Percentiles rank a stretch among this genome's conserved stretches.
phyloP scores from a whole-genome alignment of 2,888 invertebrate species.

The Drosophila multiciliata region DNA sequence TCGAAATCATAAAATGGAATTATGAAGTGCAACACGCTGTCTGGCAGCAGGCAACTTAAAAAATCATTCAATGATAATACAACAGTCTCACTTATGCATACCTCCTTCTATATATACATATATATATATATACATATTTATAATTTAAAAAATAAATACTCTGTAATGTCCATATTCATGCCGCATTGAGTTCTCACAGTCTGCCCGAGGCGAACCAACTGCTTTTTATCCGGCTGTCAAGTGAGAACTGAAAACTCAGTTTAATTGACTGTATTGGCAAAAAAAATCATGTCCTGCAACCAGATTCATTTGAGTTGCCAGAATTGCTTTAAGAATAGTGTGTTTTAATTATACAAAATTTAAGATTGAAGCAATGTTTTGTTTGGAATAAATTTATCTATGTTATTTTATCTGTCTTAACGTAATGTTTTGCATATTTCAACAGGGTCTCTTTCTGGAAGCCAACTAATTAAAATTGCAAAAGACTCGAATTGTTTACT shows the following conservation, averaged over 20 bases:
- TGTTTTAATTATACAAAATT: not conserved
- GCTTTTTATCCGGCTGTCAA: slow-evolving; percentile 2
- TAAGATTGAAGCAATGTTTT: not conserved
- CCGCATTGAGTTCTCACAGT: not conserved
- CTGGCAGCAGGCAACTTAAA: slow-evolving; percentile 38
- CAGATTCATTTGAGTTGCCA: not conserved
- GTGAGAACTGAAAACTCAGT: not conserved
- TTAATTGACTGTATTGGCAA: slow-evolving; percentile 19
- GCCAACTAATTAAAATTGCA: slow-evolving; percentile 2
- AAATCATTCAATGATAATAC: slow-evolving; percentile 35
- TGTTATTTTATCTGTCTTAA: too few relatives aligned
- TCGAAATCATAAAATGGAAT: slow-evolving; percentile 72
- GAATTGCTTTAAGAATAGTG: not conserved
- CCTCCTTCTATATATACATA: not conserved
- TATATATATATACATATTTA: not conserved
- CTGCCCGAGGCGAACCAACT: not conserved
- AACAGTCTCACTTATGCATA: not conserved
- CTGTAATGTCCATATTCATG: slow-evolving; percentile 16
- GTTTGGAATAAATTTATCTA: not conserved
- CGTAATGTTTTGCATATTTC: not conserved
- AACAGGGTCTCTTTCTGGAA: not conserved
- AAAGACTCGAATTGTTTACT: slow-evolving; percentile 1
- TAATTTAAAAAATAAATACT: slow-evolving; percentile 13
- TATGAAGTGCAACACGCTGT: slow-evolving; percentile 53
- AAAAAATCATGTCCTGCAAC: not conserved